A percentile compares a stretch with the other conserved stretches of the same genome.
Conservation (phyloP, 2,113 vertebrate genomes). For the Uria lomvia region DNA sequence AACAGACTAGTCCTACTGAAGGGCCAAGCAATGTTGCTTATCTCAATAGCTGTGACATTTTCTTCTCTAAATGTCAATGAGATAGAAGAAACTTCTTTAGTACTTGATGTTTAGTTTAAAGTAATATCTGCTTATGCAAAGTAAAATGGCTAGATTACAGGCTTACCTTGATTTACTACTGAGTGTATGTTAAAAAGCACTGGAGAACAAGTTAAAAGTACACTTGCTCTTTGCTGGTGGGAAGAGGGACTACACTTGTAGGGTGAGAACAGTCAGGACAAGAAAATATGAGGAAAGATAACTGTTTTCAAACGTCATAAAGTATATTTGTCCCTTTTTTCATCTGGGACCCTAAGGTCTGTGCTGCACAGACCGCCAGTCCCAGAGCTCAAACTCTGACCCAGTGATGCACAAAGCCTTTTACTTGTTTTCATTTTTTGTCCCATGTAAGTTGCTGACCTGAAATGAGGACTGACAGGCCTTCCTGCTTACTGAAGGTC, state of each 20-base stretch:
- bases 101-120: neutral
- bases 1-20: neutral
- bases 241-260: neutral
- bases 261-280: neutral
- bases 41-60: neutral
- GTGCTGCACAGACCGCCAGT: neutral
- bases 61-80: neutral
- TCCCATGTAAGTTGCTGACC: conserved; percentile 8
- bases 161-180: neutral
- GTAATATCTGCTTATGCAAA: neutral
- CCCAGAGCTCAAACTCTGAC: neutral
- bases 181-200: neutral
- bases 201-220: neutral
- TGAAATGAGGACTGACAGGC: conserved; percentile 69
- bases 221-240: neutral
- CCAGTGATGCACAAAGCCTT: neutral
- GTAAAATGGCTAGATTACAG: neutral
- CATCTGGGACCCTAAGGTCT: neutral
- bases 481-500: conserved; percentile 44
- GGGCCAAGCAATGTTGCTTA: neutral
- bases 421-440: conserved; percentile 7
- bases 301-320: neutral
- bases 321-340: neutral
- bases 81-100: neutral
- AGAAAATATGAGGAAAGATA: neutral